Percentiles rank a stretch among this genome's conserved stretches.
These are phyloP conservation scores for Mythimna pallens DNA, from an alignment of 2,888 invertebrate species.

Conservation along the genomic window DNA sequence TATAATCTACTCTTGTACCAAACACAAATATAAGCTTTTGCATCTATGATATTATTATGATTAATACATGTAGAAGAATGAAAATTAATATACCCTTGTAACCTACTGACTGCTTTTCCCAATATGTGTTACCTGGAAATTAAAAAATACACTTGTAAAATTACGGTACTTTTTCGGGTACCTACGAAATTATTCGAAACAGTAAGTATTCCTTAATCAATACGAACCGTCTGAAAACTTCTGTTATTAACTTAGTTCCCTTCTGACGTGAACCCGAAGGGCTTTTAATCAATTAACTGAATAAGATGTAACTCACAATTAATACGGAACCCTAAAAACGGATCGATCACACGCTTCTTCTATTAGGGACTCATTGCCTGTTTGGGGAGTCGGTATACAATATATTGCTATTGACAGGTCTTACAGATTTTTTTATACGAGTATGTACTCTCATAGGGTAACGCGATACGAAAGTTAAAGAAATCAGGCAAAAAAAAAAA, in stretches of 20 bases:
- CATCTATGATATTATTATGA: too few relatives aligned
- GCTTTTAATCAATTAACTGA: conserved; percentile 53
- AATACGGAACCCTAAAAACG: conserved; percentile 26
- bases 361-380: conserved; percentile 17
- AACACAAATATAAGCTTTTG: too few relatives aligned
- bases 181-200: not conserved
- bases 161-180: not conserved
- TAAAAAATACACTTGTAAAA: not conserved
- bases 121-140: too few relatives aligned
- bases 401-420: conserved; percentile 1
- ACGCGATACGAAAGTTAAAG: not conserved
- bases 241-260: conserved; percentile 41
- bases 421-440: not conserved
- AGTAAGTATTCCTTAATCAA: conserved; percentile 25
- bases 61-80: too few relatives aligned
- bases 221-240: conserved; percentile 23
- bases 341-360: conserved; percentile 31
- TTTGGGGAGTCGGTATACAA: conserved; percentile 12
- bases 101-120: too few relatives aligned
- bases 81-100: too few relatives aligned
- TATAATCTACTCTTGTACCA: too few relatives aligned
- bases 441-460: not conserved
- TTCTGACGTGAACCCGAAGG: conserved; percentile 18
- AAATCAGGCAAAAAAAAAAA: too few relatives aligned
- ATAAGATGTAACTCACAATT: conserved; percentile 33